Evolutionary conservation across 1,140 invertebrate species (phyloP).

Genomic region (Metaphire vulgaris): DNA sequence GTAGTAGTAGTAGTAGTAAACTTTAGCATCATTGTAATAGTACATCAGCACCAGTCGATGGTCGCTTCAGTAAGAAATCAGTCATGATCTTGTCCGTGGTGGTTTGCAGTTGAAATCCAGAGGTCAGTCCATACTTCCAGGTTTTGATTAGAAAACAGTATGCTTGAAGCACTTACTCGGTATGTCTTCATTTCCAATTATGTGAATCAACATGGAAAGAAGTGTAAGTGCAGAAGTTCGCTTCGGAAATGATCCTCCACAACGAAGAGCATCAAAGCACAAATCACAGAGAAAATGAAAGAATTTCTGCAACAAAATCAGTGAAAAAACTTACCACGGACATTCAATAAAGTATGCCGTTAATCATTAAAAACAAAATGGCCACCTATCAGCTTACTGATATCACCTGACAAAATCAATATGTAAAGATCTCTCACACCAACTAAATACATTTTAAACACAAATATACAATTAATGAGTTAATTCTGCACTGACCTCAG

Average conservation of each 20-base stretch:
- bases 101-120: too few relatives aligned
- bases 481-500: too few relatives aligned
- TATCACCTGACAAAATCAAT: neutral
- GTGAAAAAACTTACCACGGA: neutral
- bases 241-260: constrained; percentile 65
- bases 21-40: too few relatives aligned
- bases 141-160: too few relatives aligned
- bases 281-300: constrained; percentile 54
- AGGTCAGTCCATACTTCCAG: too few relatives aligned
- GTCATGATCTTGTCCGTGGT: too few relatives aligned
- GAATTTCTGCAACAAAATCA: constrained; percentile 45
- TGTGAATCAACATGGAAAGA: constrained; percentile 42
- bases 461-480: neutral
- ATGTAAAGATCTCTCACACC: neutral
- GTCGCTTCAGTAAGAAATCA: too few relatives aligned
- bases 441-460: neutral
- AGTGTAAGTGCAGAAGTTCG: constrained; percentile 61
- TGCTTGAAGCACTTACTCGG: too few relatives aligned
- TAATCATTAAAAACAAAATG: neutral
- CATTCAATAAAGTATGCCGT: neutral
- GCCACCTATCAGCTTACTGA: neutral
- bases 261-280: constrained; percentile 59
- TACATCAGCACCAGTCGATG: too few relatives aligned
- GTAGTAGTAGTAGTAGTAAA: too few relatives aligned
- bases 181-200: constrained; percentile 28